phyloP scores from a whole-genome alignment of 2,797 vertebrate species.

The Thunnus albacares region DNA sequence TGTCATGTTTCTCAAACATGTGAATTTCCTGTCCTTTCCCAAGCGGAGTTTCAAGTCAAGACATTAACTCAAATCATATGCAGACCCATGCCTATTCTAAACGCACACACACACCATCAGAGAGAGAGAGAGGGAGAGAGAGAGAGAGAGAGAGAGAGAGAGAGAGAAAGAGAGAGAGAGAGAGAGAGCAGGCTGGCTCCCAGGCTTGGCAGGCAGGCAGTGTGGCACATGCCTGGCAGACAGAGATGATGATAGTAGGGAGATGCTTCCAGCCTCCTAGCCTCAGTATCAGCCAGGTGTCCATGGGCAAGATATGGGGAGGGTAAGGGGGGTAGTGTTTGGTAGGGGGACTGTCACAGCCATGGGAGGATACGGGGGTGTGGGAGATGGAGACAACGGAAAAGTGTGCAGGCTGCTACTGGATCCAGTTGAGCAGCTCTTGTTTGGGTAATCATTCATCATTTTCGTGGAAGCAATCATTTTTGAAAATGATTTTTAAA shows the following conservation, averaged over 20 bases:
- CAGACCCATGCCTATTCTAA: conserved; percentile 50
- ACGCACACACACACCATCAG: conserved; percentile 42
- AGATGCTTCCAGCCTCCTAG: conserved; percentile 71
- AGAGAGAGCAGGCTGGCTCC: conserved; percentile 45
- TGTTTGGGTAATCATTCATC: not conserved
- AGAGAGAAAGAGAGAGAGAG: conserved; percentile 21
- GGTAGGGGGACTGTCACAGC: conserved; percentile 48
- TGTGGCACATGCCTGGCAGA: conserved; percentile 78
- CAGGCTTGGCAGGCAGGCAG: conserved; percentile 67
- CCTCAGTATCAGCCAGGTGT: conserved; percentile 76
- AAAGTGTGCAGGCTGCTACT: conserved; percentile 44
- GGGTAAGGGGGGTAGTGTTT: conserved; percentile 46
- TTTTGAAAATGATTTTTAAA: not conserved
- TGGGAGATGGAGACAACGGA: conserved; percentile 50
- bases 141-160: not conserved
- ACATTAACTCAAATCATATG: conserved; percentile 68
- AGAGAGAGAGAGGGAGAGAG: conserved; percentile 5
- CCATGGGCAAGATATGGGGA: conserved; percentile 64
- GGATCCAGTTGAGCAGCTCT: conserved; percentile 35
- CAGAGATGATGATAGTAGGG: conserved; percentile 74
- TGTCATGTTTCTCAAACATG: conserved; percentile 46
- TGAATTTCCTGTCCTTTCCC: conserved; percentile 36
- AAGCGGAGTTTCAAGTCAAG: conserved; percentile 39
- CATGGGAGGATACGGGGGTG: conserved; percentile 41
- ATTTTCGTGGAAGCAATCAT: not conserved